Conservation (phyloP, 2,888 invertebrate genomes). For the Clanis bilineata region DNA sequence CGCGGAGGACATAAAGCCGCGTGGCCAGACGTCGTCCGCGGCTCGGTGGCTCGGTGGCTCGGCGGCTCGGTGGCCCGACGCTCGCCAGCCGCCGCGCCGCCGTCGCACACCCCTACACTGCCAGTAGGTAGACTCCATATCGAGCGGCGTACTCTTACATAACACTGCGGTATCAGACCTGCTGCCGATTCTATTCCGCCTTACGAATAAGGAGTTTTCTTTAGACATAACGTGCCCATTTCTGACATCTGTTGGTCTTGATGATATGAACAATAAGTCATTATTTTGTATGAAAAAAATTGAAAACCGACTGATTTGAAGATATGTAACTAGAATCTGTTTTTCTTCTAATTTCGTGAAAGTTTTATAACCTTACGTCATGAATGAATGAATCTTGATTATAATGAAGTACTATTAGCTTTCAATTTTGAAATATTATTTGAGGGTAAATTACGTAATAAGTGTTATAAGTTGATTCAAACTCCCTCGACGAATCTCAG, state of each 20-base stretch:
- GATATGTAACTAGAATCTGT: too few species aligned
- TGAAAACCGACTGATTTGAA: too few species aligned
- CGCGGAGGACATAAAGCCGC: conserved; percentile 39
- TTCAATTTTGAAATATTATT: neutral
- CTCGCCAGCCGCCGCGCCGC: conserved; percentile 47
- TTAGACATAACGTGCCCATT: neutral
- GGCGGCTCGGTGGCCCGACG: too few species aligned
- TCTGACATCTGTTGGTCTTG: neutral
- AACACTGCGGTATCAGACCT: conserved; percentile 72
- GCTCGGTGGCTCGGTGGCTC: too few species aligned
- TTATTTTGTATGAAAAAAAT: too few species aligned
- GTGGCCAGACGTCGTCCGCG: conserved; percentile 46
- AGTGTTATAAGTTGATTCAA: neutral
- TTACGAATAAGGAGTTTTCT: conserved; percentile 36
- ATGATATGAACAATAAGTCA: neutral
- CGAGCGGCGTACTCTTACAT: conserved; percentile 68
- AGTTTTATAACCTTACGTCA: neutral
- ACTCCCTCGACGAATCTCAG: neutral
- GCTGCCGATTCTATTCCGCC: conserved; percentile 48
- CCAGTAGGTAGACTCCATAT: conserved; percentile 54
- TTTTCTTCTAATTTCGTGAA: too few species aligned
- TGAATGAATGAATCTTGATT: neutral
- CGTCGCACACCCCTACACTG: conserved; percentile 32
- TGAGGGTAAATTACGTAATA: neutral
- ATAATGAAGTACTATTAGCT: neutral